phyloP scores from a whole-genome alignment of 2,113 vertebrate genomes.

The Semnopithecus entellus region DNA sequence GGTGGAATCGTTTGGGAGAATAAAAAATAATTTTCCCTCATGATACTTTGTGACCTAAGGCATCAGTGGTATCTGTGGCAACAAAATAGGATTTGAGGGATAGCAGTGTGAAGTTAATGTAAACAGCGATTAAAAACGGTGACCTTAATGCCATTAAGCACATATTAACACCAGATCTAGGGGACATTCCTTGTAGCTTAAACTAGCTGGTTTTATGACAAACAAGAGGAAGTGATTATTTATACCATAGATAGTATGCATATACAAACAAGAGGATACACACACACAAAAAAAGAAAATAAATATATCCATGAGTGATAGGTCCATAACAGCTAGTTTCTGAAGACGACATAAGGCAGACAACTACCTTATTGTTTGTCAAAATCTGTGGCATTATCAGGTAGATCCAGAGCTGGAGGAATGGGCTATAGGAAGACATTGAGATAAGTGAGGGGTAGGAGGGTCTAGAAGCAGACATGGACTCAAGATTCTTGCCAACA shows the following conservation, averaged over 20 bases:
- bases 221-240: background rate
- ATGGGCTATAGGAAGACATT: background rate
- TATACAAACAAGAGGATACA: background rate
- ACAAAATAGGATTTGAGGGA: background rate
- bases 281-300: background rate
- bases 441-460: background rate
- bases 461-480: background rate
- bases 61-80: background rate
- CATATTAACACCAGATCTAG: background rate
- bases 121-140: background rate
- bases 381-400: background rate
- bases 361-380: background rate
- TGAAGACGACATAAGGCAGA: background rate
- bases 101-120: background rate
- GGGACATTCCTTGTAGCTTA: background rate
- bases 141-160: background rate
- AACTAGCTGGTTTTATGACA: conserved; percentile 8
- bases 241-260: background rate
- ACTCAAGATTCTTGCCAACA: background rate
- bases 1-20: background rate
- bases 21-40: background rate
- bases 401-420: background rate
- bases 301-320: background rate
- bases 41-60: background rate
- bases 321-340: background rate